phyloP scores from a whole-genome alignment of 2,113 vertebrate genomes.

The Egretta garzetta region DNA sequence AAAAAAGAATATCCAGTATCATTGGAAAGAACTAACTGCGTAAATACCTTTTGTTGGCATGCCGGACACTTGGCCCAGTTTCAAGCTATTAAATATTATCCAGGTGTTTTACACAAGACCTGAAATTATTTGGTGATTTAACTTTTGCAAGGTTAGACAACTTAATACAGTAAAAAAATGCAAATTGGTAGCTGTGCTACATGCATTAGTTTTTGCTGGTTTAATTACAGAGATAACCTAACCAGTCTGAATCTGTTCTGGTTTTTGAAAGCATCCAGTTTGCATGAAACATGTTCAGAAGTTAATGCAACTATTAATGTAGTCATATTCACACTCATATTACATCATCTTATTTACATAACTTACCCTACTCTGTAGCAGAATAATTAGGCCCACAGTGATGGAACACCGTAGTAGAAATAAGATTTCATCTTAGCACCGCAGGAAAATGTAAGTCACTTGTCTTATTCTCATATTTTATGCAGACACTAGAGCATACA shows the following conservation, averaged over 20 bases:
- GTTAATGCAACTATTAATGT: not conserved
- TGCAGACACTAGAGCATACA: not conserved
- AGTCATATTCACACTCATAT: not conserved
- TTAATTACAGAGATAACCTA: not conserved
- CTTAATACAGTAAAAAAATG: not conserved
- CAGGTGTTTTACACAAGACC: constrained; percentile 1
- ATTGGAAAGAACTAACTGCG: not conserved
- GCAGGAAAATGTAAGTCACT: not conserved
- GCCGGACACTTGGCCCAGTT: not conserved
- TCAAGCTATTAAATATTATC: constrained; percentile 32
- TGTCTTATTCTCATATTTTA: not conserved
- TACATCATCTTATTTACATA: not conserved
- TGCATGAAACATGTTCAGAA: constrained; percentile 2
- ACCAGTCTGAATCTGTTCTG: not conserved
- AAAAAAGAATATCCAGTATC: not conserved
- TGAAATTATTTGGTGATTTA: not conserved
- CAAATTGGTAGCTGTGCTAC: not conserved
- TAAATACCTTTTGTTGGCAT: not conserved
- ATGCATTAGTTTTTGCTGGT: not conserved
- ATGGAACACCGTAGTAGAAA: not conserved
- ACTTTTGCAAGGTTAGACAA: not conserved
- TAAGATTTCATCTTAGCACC: not conserved
- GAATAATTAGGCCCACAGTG: not conserved
- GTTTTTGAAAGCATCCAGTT: not conserved
- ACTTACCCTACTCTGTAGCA: not conserved